These are phyloP conservation scores for Bruchidius siliquastri DNA, from an alignment of 2,888 invertebrate species.

Conservation along the genomic window DNA sequence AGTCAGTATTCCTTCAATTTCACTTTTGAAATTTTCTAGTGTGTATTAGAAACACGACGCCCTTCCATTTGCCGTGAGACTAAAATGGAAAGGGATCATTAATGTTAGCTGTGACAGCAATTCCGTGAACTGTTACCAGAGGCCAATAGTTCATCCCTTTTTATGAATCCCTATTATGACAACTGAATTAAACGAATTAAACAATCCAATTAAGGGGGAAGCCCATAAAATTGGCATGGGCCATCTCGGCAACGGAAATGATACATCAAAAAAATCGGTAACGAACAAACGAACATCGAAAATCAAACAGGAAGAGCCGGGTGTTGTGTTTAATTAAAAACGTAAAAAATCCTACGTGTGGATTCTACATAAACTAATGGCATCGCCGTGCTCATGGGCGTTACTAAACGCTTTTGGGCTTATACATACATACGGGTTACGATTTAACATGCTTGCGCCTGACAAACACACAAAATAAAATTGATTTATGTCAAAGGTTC, in stretches of 20 bases:
- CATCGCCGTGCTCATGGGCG: neutral
- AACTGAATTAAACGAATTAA: neutral
- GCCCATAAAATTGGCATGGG: neutral
- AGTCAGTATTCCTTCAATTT: too few species aligned
- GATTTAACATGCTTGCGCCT: too few species aligned
- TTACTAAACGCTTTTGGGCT: neutral
- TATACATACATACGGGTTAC: neutral
- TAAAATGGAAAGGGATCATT: neutral
- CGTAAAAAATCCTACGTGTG: conserved; percentile 26
- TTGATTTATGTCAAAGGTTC: too few species aligned
- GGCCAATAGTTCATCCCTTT: neutral
- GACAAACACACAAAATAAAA: too few species aligned
- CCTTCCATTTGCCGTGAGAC: too few species aligned
- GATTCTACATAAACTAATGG: conserved; percentile 26
- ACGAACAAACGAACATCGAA: conserved; percentile 32
- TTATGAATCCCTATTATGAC: neutral
- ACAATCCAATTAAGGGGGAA: neutral
- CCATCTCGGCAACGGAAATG: conserved; percentile 22
- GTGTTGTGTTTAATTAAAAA: conserved; percentile 8
- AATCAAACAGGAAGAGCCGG: conserved; percentile 25
- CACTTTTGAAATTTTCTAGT: too few species aligned
- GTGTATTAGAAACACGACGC: too few species aligned
- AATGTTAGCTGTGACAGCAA: neutral
- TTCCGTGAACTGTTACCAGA: neutral
- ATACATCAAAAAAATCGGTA: conserved; percentile 29